Base-by-base conservation (phyloP, 2,113 vertebrate genomes). In the Xiphophorus maculatus region DNA sequence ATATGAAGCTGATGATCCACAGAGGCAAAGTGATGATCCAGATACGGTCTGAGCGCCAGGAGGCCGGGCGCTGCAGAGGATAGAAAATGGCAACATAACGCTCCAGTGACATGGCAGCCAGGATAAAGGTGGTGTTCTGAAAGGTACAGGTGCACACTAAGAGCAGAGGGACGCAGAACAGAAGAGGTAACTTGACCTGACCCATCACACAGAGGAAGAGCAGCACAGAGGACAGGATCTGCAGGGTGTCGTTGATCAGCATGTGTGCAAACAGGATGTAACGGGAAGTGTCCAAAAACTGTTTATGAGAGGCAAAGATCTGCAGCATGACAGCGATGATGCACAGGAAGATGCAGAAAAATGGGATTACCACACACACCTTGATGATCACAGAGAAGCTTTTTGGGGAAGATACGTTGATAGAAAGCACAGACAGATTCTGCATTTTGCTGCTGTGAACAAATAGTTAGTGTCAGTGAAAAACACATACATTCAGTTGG, bases 21-120 rank as follows among this genome's bases (percentile, higher is more conserved):
- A 94, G 48, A 61, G 65, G 77, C 66, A 94, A 66, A 58, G 91
- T 83, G 27, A 93, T 89, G 48, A 92, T 71, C 92, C 93, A 94
- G 67, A 94, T 92, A 3, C 81, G 85, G 62, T 94, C 89, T 6
- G 91, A 90, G 7, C 74, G 87, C 92, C 94, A 95, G 29, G 86
- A 81, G 0, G 83, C 32, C 0, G 94, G 93, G 4, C 77, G 60
- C 3, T 80, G 88, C 33, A 95, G 81, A 0, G 94, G 94, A 61
- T 93, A 93, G 63, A 93, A 61, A 65, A 95, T 95, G 71, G 94
- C 91, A n/a, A 94, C 84, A 5, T 95, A 94, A 51, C 94, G 93
- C 88, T 95, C 94, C 66, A 95, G 88, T 8, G 92, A 94, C 94
- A 95, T 95, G 25, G 90, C 77, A 0, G 94, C 93, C 74, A 95